Evolutionary conservation across 2,888 invertebrate genomes (phyloP).

Genomic region (Phymatocera aterrima): DNA sequence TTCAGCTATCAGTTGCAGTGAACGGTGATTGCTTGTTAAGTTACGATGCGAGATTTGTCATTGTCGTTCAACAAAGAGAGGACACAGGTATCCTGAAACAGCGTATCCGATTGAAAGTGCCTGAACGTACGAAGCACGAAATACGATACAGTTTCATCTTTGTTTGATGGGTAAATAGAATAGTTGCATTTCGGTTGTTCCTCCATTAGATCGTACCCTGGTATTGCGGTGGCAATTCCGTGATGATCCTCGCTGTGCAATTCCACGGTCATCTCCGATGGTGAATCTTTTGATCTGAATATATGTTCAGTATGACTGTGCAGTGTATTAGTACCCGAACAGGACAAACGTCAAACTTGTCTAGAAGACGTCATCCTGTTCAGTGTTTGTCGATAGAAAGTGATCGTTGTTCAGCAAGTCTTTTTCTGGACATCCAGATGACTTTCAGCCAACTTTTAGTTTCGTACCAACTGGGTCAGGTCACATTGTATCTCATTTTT

Average conservation of each 20-base stretch:
- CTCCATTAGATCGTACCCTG: neutral
- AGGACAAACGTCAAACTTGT: too few relatives aligned
- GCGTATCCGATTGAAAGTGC: neutral
- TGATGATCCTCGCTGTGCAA: neutral
- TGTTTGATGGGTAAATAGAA: slow-evolving; percentile 13
- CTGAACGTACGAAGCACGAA: neutral
- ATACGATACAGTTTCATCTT: slow-evolving; percentile 1
- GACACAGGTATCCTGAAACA: neutral
- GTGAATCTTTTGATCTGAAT: neutral
- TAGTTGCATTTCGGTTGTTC: slow-evolving; percentile 8
- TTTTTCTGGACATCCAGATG: too few relatives aligned
- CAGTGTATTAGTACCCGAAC: too few relatives aligned
- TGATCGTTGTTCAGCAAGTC: too few relatives aligned
- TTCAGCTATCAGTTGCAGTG: slow-evolving; percentile 3
- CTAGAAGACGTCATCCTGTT: too few relatives aligned
- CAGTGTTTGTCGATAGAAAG: too few relatives aligned
- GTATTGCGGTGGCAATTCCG: neutral
- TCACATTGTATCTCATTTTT: too few relatives aligned
- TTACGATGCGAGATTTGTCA: neutral
- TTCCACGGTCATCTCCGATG: neutral
- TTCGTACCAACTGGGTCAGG: too few relatives aligned
- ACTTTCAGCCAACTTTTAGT: too few relatives aligned
- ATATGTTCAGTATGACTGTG: neutral
- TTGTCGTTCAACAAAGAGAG: slow-evolving; percentile 8
- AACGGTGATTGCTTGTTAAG: slow-evolving; percentile 12